Evolutionary conservation across 2,113 vertebrate species (phyloP).

Genomic region (Psittacula cyanocephala): DNA sequence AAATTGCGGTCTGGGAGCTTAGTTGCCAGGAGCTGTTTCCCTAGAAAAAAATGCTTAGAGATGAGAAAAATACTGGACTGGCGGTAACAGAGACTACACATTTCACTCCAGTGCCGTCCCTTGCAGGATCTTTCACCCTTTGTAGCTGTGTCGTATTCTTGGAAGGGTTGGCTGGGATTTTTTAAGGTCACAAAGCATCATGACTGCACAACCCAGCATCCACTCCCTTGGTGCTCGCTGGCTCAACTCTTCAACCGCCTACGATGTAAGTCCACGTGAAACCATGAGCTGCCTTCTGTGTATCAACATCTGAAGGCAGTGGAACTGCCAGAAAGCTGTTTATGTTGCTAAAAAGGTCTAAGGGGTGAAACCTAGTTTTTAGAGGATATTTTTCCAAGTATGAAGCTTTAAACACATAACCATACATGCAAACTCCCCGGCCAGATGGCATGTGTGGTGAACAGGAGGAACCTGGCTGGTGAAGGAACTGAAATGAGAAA

Average conservation of each 20-base stretch:
- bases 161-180: background rate
- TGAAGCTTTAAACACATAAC: background rate
- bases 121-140: background rate
- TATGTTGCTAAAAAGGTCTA: background rate
- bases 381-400: background rate
- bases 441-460: background rate
- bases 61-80: background rate
- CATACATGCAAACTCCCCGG: fast-evolving
- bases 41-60: background rate
- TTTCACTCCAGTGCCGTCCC: background rate
- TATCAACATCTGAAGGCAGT: background rate
- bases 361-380: background rate
- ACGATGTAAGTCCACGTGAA: background rate
- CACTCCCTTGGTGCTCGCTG: background rate
- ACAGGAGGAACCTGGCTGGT: background rate
- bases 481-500: background rate
- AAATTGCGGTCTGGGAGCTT: background rate
- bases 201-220: background rate
- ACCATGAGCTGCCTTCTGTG: background rate
- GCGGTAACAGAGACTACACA: background rate
- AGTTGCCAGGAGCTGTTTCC: background rate
- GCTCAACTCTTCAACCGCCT: fast-evolving
- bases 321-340: background rate
- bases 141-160: background rate
- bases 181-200: background rate